Evolutionary conservation across 1,140 invertebrate genomes (phyloP).

Genomic region (Neodiprion lecontei): DNA sequence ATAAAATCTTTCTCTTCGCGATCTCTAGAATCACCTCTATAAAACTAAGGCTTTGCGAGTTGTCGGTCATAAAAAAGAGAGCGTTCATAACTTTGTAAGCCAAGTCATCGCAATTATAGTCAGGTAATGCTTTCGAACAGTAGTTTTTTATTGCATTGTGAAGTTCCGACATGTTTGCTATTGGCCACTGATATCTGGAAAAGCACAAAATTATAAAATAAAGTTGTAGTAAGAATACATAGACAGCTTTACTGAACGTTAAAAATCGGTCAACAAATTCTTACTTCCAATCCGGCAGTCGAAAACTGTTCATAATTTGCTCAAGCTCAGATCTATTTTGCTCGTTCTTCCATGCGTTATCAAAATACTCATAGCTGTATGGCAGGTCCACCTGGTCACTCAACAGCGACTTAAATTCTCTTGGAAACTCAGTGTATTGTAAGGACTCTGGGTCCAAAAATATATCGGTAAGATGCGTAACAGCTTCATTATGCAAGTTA

Average conservation of each 20-base stretch:
- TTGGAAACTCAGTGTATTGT: constrained; percentile 60
- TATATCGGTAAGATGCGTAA: constrained; percentile 67
- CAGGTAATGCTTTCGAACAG: constrained; percentile 40
- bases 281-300: constrained; percentile 54
- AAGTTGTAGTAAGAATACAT: constrained; percentile 14
- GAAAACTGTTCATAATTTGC: constrained; percentile 38
- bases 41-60: constrained; percentile 40
- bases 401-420: constrained; percentile 61
- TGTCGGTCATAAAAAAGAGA: constrained; percentile 43
- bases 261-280: constrained; percentile 11
- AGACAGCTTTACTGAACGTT: constrained; percentile 2
- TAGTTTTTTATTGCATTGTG: constrained; percentile 41
- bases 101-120: constrained; percentile 34
- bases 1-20: constrained; percentile 43
- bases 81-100: constrained; percentile 45
- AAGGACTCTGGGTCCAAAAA: constrained; percentile 62
- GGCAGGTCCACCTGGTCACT: constrained; percentile 48
- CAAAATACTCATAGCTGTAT: constrained; percentile 65
- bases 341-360: constrained; percentile 60
- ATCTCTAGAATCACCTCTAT: constrained; percentile 49
- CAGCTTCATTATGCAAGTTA: constrained; percentile 70
- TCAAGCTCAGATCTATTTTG: constrained; percentile 46
- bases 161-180: constrained; percentile 37
- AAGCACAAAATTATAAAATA: constrained; percentile 22
- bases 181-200: constrained; percentile 52